Conservation (phyloP, 2,888 invertebrate species). For the Coelogynopora nodosa region DNA sequence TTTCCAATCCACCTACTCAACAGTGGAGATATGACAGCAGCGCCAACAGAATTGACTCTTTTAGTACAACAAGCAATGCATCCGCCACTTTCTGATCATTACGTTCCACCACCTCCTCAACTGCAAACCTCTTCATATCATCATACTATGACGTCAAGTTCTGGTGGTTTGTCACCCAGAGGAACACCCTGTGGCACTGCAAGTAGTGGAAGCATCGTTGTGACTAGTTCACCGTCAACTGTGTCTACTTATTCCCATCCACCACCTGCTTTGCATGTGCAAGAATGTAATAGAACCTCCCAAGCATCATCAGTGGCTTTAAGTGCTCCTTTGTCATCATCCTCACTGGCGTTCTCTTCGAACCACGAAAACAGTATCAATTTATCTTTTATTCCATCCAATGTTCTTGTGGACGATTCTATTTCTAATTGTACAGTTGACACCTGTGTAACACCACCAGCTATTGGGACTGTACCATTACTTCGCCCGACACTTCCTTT, state of each 20-base stretch:
- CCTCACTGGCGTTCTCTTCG: background rate
- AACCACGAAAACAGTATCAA: constrained; percentile 4
- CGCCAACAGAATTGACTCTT: constrained; percentile 35
- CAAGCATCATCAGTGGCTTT: background rate
- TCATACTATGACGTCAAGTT: background rate
- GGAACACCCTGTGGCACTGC: background rate
- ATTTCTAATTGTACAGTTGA: background rate
- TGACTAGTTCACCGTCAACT: background rate
- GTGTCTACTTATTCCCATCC: background rate
- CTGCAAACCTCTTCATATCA: background rate
- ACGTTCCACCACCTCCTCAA: constrained; percentile 17
- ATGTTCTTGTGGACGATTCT: background rate
- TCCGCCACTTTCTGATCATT: constrained; percentile 26
- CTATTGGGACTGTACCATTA: background rate
- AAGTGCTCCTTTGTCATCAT: background rate
- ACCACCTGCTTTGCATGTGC: background rate
- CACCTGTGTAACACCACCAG: background rate
- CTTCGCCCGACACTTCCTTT: background rate
- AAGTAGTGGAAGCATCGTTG: background rate
- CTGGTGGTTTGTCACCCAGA: constrained; percentile 1
- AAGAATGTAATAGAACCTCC: background rate
- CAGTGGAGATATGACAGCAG: constrained; percentile 38
- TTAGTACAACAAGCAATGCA: constrained; percentile 37
- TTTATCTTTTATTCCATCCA: background rate
- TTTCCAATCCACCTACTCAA: constrained; percentile 10